phyloP scores from a whole-genome alignment of 2,113 vertebrate genomes.

The Campylomormyrus numenius region DNA sequence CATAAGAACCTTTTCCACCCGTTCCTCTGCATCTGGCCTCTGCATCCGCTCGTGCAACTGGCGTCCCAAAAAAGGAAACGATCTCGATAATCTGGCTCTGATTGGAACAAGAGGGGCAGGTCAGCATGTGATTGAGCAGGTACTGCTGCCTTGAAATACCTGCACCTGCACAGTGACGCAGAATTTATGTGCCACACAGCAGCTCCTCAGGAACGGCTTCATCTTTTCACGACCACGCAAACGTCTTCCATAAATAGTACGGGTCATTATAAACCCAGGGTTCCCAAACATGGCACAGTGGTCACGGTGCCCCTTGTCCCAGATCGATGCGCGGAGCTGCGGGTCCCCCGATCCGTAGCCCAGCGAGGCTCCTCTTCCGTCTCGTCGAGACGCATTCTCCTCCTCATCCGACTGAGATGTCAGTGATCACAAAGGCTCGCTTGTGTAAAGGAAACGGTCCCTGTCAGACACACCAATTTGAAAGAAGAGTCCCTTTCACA shows the following conservation, averaged over 20 bases:
- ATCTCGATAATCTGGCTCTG: neutral
- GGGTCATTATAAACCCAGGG: neutral
- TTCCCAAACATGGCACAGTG: neutral
- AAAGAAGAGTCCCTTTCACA: conserved; percentile 16
- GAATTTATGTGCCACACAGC: neutral
- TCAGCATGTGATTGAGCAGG: neutral
- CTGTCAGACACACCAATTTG: conserved; percentile 23
- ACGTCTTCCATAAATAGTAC: neutral
- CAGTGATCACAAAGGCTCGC: neutral
- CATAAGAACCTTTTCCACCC: neutral
- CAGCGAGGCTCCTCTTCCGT: neutral
- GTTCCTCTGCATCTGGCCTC: neutral
- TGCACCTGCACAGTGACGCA: neutral
- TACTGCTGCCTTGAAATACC: neutral
- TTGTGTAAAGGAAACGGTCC: conserved; percentile 19
- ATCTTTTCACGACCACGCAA: neutral
- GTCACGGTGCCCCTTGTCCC: neutral
- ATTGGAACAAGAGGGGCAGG: neutral
- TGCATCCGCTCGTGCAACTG: neutral
- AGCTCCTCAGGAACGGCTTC: neutral
- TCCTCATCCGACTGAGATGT: neutral
- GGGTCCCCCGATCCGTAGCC: neutral
- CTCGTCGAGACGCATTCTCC: neutral
- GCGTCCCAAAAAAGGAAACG: neutral
- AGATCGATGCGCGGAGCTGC: neutral